These are phyloP conservation scores for Bradypodion pumilum DNA, from an alignment of 2,797 vertebrate species.

Conservation along the genomic window DNA sequence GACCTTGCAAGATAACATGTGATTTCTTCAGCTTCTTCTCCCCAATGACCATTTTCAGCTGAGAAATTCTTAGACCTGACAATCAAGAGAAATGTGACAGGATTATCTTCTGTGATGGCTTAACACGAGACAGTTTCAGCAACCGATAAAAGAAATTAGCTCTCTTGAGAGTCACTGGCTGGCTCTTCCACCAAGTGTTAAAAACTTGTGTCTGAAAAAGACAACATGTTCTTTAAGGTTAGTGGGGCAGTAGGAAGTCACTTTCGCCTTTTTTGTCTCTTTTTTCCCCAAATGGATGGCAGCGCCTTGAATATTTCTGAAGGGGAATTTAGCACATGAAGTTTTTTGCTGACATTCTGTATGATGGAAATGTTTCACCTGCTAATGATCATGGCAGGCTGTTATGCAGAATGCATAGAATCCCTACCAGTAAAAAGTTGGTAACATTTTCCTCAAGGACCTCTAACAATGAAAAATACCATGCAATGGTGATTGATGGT, in stretches of 20 bases:
- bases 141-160: neutral
- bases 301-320: neutral
- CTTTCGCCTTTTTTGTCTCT: too few species aligned
- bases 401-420: neutral
- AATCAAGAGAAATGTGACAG: neutral
- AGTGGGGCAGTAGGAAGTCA: neutral
- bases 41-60: neutral
- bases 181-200: neutral
- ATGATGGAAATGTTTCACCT: neutral
- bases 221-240: neutral
- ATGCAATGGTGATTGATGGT: too few species aligned
- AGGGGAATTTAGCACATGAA: neutral
- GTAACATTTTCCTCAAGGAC: neutral
- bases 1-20: neutral
- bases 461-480: neutral
- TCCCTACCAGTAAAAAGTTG: neutral
- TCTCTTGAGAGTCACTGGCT: neutral
- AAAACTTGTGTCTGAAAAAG: neutral
- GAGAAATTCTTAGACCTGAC: neutral
- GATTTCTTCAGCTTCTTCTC: neutral
- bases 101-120: neutral
- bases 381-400: neutral
- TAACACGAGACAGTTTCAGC: neutral
- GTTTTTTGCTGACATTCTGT: neutral
- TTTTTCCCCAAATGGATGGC: neutral